Evolutionary conservation across 2,888 invertebrate species (phyloP).

Genomic region (Cosmia pyralina): DNA sequence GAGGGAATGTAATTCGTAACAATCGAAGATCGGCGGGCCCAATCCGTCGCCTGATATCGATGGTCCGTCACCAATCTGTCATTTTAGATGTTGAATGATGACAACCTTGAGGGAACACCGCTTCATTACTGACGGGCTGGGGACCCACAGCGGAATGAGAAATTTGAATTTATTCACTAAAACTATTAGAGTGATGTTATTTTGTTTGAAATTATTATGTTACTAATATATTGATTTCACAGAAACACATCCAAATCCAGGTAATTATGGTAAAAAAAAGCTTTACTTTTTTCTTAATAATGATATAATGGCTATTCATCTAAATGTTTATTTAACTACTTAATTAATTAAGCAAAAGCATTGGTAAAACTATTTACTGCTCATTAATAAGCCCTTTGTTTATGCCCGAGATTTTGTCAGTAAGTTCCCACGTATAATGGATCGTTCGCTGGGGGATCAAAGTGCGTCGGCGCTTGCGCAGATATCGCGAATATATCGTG

Average conservation of each 20-base stretch:
- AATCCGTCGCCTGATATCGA: constrained; percentile 82
- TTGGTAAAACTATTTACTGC: constrained; percentile 40
- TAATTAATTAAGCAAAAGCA: constrained; percentile 25
- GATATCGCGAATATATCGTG: constrained; percentile 77
- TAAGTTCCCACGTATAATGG: constrained; percentile 73
- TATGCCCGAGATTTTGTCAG: constrained; percentile 65
- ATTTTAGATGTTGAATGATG: constrained; percentile 79
- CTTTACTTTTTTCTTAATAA: constrained; percentile 1
- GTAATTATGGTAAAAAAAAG: background rate
- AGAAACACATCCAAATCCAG: background rate
- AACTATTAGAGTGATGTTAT: background rate
- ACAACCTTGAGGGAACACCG: constrained; percentile 73
- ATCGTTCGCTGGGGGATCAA: constrained; percentile 69
- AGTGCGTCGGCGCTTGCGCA: constrained; percentile 62
- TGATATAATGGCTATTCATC: constrained; percentile 2
- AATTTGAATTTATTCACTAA: constrained; percentile 16
- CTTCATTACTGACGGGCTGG: constrained; percentile 18
- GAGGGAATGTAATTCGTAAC: constrained; percentile 75
- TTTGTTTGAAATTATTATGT: constrained; percentile 15
- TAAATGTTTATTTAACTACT: background rate
- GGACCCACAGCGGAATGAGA: constrained; percentile 35
- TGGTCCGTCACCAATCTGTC: constrained; percentile 81
- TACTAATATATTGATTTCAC: constrained; percentile 6
- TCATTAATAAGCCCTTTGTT: constrained; percentile 45
- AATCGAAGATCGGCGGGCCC: constrained; percentile 72